Percentiles rank a stretch among this genome's conserved stretches.
phyloP scores from a whole-genome alignment of 2,797 vertebrate species.

The Poecilia wingei region DNA sequence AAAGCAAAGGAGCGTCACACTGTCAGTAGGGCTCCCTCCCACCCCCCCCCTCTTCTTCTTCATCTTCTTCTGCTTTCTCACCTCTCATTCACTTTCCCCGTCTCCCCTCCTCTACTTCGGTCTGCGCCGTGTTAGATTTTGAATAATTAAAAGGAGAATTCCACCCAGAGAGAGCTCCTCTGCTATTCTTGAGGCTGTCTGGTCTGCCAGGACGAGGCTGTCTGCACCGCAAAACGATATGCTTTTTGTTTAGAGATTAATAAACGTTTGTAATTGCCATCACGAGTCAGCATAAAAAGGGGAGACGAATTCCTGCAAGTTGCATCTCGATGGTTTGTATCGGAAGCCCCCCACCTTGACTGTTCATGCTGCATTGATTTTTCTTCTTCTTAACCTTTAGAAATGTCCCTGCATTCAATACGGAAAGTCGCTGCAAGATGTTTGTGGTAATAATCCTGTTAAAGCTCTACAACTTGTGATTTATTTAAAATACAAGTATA shows the following conservation, averaged over 20 bases:
- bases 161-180: constrained; percentile 50
- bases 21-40: constrained; percentile 45
- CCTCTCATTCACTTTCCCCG: constrained; percentile 13
- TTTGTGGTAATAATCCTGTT: background rate
- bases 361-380: background rate
- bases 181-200: constrained; percentile 43
- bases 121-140: constrained; percentile 58
- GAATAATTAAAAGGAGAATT: constrained; percentile 75
- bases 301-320: background rate
- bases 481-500: background rate
- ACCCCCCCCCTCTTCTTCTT: background rate
- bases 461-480: background rate
- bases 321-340: constrained; percentile 1
- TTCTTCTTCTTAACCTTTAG: background rate
- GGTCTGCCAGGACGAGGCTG: constrained; percentile 20
- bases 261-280: background rate
- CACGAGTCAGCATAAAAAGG: constrained; percentile 15
- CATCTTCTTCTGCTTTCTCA: constrained; percentile 3
- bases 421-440: background rate
- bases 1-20: constrained; percentile 71
- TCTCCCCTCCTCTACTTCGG: constrained; percentile 40
- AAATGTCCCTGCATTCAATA: background rate
- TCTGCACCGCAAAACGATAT: constrained; percentile 1
- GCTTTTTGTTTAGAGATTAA: constrained; percentile 24
- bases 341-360: background rate